Percentiles rank a stretch among this genome's conserved stretches.
Conservation (phyloP, 1,140 invertebrate genomes). For the Battus philenor region DNA sequence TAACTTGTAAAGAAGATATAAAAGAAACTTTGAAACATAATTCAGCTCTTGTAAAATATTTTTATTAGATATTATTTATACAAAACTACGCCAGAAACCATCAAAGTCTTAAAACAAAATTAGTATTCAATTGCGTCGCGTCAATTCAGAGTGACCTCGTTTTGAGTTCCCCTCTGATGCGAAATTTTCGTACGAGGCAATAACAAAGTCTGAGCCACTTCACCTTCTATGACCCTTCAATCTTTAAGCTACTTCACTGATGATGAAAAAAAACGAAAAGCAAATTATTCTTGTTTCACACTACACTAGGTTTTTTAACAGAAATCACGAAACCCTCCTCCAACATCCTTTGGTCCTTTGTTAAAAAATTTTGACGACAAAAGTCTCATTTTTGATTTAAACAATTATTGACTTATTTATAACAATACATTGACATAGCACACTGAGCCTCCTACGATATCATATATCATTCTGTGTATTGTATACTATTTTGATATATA, state of each 20-base stretch:
- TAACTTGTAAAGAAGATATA: no score
- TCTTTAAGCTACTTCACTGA: slow-evolving; percentile 53
- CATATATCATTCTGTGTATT: no score
- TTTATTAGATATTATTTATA: not conserved
- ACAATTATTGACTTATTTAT: no score
- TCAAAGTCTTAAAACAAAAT: slow-evolving; percentile 16
- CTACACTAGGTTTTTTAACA: slow-evolving; percentile 43
- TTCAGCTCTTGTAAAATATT: no score
- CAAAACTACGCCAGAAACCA: slow-evolving; percentile 2
- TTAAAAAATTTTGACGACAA: no score
- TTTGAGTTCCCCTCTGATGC: slow-evolving; percentile 46
- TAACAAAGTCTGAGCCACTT: slow-evolving; percentile 68
- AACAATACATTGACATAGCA: no score
- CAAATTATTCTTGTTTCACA: slow-evolving; percentile 68
- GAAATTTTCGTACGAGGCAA: slow-evolving; percentile 49
- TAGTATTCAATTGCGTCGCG: slow-evolving; percentile 22
- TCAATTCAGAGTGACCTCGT: slow-evolving; percentile 60
- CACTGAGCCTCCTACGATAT: no score
- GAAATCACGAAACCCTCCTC: slow-evolving; percentile 30
- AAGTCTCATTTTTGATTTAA: no score
- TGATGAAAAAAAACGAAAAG: slow-evolving; percentile 56
- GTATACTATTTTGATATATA: no score
- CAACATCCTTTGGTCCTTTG: slow-evolving; percentile 32
- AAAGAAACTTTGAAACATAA: no score
- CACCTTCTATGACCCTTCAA: slow-evolving; percentile 57